These are phyloP conservation scores for Eulemur mongoz DNA, from an alignment of 2,797 vertebrate species.

Conservation along the genomic window DNA sequence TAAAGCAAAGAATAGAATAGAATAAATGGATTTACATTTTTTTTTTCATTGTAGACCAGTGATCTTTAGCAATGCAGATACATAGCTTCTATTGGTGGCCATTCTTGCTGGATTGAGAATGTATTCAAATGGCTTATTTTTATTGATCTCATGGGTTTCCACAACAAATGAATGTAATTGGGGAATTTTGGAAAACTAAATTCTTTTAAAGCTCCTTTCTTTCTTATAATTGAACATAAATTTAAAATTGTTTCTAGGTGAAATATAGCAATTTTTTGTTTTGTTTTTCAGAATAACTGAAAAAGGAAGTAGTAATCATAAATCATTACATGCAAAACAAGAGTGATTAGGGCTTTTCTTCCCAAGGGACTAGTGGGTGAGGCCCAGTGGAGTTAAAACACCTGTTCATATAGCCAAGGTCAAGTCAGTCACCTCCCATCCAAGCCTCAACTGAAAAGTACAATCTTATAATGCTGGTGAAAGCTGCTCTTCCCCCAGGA, in stretches of 20 bases:
- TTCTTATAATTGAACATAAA: conserved; percentile 12
- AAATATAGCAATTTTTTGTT: background rate
- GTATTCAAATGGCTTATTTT: conserved; percentile 28
- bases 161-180: background rate
- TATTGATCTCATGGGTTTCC: background rate
- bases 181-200: conserved; percentile 7
- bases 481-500: background rate
- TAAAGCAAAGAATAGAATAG: background rate
- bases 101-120: background rate
- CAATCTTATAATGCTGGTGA: background rate
- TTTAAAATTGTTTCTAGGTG: background rate
- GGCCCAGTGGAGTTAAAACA: background rate
- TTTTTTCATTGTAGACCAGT: background rate
- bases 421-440: background rate
- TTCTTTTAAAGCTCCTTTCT: background rate
- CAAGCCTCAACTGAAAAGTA: background rate
- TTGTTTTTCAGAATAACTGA: background rate
- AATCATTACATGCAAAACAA: conserved; percentile 8
- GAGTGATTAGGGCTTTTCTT: conserved; percentile 10
- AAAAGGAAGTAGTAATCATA: background rate
- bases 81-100: background rate
- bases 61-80: background rate
- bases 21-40: background rate
- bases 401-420: background rate
- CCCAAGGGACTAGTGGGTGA: background rate